Base-by-base conservation (phyloP, 1,140 invertebrate genomes). In the Drosophila nasuta region DNA sequence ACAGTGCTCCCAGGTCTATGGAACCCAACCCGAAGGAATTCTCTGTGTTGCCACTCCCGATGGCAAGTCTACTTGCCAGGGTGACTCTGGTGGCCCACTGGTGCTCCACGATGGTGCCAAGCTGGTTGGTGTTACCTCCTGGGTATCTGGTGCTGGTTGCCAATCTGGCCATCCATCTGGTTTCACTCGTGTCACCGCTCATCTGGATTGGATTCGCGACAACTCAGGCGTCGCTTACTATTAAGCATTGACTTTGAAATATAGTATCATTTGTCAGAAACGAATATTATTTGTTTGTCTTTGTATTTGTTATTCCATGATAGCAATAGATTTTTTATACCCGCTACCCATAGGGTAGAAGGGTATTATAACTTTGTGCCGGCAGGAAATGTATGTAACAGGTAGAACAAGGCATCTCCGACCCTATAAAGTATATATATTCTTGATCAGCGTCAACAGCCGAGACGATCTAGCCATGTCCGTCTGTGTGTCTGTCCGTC, bases 41-140 rank as follows among this genome's bases (percentile, higher is more conserved):
- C 68, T 82, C 17, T 63, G 20, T 49, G 71, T 66, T 45, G 82
- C 58, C 28, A 77, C 75, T n/a, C 30, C 73, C 2, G 57, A 49
- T 13, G 81, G 75, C 57, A 78, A 59, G 54, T 85, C 81, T 25
- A 88, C 88, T 10, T 91, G 89, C 75, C 35, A 72, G 4, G 94
- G 94, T 60, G 94, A 94, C 91, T 94, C 93, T 73, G 94, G 94
- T 66, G 94, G 94, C 49, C 93, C 93, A n/a, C 80, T 94, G 57
- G 91, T 93, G 0, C 92, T 93, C 54, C 68, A 80, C 11, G 93
- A 94, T 63, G 70, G 66, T 0, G 52, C 64, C 5, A 91, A 89
- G 0, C 91, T 93, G 49, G 91, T 94, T 8, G 94, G 94, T 17
- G 87, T 94, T 7, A 91, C 93, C 6, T 79, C 80, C 58, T 70